Conservation (phyloP, 2,888 invertebrate genomes). For the Aphrophora alni region DNA sequence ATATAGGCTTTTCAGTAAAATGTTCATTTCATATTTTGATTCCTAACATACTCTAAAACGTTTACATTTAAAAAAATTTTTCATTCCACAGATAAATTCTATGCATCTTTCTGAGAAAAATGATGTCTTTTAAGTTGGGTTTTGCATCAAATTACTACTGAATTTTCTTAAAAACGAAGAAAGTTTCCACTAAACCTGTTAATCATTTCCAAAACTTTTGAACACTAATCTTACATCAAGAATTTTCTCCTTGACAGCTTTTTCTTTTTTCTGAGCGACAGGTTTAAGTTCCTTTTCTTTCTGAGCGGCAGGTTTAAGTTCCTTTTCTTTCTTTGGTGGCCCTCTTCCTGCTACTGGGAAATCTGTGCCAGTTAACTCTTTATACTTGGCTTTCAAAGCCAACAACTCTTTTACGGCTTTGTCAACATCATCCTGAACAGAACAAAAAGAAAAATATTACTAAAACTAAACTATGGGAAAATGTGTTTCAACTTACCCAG, state of each 20-base stretch:
- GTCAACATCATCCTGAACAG: constrained; percentile 53
- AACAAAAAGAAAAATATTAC: not conserved
- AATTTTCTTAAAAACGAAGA: too few species aligned
- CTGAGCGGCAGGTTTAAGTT: constrained; percentile 42
- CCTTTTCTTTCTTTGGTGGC: constrained; percentile 36
- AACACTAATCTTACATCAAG: not conserved
- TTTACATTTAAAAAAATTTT: too few species aligned
- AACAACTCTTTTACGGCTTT: constrained; percentile 68
- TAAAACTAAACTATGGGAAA: not conserved
- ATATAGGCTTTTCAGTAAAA: too few species aligned
- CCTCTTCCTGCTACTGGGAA: constrained; percentile 52
- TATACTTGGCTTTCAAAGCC: constrained; percentile 73
- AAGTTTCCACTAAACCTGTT: too few species aligned
- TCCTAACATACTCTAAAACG: too few species aligned
- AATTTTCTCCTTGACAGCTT: constrained; percentile 23
- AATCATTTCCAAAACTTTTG: too few species aligned
- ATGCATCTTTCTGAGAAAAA: too few species aligned
- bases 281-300: constrained; percentile 50
- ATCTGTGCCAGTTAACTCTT: constrained; percentile 57
- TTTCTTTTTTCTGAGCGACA: constrained; percentile 45
- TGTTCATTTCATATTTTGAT: too few species aligned
- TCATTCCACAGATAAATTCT: too few species aligned
- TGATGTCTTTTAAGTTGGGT: too few species aligned
- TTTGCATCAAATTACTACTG: too few species aligned
- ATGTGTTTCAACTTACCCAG: too few species aligned